Evolutionary conservation across 2,888 invertebrate species (phyloP).

Genomic region (Notocelia uddmanniana): DNA sequence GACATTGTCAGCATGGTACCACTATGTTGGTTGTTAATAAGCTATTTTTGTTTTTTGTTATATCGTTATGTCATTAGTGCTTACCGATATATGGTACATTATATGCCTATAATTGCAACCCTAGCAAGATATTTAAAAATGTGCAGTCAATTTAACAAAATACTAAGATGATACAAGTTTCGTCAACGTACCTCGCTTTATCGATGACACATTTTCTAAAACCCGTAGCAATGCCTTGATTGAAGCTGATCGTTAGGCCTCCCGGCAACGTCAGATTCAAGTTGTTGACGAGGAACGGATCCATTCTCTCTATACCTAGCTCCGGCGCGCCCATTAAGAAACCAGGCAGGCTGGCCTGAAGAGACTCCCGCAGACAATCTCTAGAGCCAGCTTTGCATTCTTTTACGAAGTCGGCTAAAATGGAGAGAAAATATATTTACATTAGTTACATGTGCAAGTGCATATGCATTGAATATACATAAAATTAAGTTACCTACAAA

Average conservation of each 20-base stretch:
- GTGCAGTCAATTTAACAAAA: no score
- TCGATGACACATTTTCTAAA: constrained; percentile 64
- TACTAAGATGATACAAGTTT: background rate
- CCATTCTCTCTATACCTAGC: constrained; percentile 59
- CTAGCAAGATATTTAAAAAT: no score
- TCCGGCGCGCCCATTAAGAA: constrained; percentile 62
- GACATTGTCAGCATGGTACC: no score
- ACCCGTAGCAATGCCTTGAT: constrained; percentile 60
- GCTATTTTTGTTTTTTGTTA: no score
- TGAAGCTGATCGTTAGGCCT: constrained; percentile 59
- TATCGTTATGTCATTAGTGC: no score
- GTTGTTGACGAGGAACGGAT: constrained; percentile 63
- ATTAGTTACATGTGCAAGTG: no score
- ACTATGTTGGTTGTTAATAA: no score
- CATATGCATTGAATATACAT: no score
- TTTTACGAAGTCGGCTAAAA: constrained; percentile 54
- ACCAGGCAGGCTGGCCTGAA: constrained; percentile 58
- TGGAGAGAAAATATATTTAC: background rate
- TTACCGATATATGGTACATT: no score
- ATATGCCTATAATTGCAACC: no score
- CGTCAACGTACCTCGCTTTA: constrained; percentile 58
- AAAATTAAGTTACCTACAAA: no score
- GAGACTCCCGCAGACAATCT: constrained; percentile 58
- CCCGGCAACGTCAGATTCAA: constrained; percentile 61
- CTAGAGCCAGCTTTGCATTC: constrained; percentile 58